These are phyloP conservation scores for Macaria liturata DNA, from an alignment of 2,888 invertebrate species.

Conservation along the genomic window DNA sequence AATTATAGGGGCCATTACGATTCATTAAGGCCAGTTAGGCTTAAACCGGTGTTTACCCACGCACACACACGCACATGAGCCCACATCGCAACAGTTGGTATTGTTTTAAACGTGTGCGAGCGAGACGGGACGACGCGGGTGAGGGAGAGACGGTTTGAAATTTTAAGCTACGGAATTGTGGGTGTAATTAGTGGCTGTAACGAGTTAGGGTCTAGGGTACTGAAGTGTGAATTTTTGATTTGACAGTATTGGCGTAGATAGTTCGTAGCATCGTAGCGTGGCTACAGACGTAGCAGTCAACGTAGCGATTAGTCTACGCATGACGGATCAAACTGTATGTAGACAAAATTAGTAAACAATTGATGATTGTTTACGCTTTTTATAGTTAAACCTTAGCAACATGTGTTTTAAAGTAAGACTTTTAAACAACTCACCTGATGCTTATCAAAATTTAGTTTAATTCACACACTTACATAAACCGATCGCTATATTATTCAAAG, in stretches of 20 bases:
- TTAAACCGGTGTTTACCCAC: constrained; percentile 83
- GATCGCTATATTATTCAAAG: constrained; percentile 37
- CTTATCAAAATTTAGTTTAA: too few species aligned
- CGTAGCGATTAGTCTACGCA: too few species aligned
- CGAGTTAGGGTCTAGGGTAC: constrained; percentile 66
- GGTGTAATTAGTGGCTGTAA: constrained; percentile 75
- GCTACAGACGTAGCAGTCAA: background rate
- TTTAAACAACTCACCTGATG: too few species aligned
- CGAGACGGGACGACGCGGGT: constrained; percentile 42
- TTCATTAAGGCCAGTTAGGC: constrained; percentile 85
- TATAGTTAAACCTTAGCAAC: too few species aligned
- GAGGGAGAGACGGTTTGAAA: constrained; percentile 64
- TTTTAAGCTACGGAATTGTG: constrained; percentile 72
- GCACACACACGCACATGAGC: constrained; percentile 61
- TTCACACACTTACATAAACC: constrained; percentile 10
- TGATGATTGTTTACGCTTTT: too few species aligned
- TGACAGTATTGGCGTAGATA: constrained; percentile 31
- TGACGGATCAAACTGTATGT: too few species aligned
- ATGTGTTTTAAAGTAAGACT: too few species aligned
- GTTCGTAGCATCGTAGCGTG: background rate
- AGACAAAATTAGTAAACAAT: too few species aligned
- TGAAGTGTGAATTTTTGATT: constrained; percentile 66
- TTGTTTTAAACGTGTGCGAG: constrained; percentile 61
- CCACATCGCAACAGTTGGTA: constrained; percentile 65
- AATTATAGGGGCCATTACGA: constrained; percentile 85